These are phyloP conservation scores for Heliconius ethilla DNA, from an alignment of 2,888 invertebrate genomes.

Conservation along the genomic window DNA sequence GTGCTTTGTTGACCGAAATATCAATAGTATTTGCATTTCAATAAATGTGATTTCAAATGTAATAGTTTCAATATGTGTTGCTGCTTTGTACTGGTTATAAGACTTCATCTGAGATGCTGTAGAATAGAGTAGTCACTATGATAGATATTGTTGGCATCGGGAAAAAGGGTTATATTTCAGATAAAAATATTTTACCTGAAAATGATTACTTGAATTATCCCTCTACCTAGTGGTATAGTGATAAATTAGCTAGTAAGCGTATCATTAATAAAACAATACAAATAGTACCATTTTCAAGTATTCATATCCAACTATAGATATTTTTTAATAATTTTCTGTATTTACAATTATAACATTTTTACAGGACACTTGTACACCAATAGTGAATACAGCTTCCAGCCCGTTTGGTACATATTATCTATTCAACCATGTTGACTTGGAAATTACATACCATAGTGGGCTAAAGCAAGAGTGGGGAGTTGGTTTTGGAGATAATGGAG, in stretches of 20 bases:
- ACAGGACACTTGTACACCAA: slow-evolving; percentile 81
- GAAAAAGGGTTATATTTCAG: background rate
- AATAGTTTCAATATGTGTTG: background rate
- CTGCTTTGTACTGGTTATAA: too few species aligned
- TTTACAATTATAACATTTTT: slow-evolving; percentile 15
- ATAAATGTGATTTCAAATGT: background rate
- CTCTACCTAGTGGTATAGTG: too few species aligned
- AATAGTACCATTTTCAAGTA: too few species aligned
- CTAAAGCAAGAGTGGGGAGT: slow-evolving; percentile 93
- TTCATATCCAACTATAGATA: too few species aligned
- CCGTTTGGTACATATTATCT: slow-evolving; percentile 91
- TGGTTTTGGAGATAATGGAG: slow-evolving; percentile 89
- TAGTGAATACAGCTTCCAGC: slow-evolving; percentile 81
- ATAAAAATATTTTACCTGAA: background rate
- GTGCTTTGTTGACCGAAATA: background rate
- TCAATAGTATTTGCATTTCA: background rate
- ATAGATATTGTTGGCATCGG: background rate
- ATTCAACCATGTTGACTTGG: slow-evolving; percentile 98
- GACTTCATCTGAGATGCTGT: background rate
- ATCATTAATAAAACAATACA: too few species aligned
- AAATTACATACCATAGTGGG: slow-evolving; percentile 96
- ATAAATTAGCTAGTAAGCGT: too few species aligned
- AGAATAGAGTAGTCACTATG: background rate
- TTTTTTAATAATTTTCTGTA: too few species aligned
- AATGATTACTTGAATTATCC: too few species aligned